These are phyloP conservation scores for Iphiclides podalirius DNA, from an alignment of 2,888 invertebrate genomes.

Conservation along the genomic window DNA sequence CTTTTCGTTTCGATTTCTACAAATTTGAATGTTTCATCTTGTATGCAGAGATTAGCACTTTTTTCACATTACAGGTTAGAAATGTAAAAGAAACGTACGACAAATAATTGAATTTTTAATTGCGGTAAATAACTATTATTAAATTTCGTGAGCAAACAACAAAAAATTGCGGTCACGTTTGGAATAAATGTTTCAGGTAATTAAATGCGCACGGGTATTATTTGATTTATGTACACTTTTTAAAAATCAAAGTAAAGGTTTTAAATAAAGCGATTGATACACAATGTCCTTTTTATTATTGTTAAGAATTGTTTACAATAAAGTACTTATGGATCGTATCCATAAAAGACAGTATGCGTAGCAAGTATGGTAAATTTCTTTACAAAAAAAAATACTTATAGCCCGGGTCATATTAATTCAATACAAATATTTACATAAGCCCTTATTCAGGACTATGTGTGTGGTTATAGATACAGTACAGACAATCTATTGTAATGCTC, in stretches of 20 bases:
- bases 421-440: constrained; percentile 66
- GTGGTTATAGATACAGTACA: constrained; percentile 1
- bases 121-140: too few relatives aligned
- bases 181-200: too few relatives aligned
- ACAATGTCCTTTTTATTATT: constrained; percentile 72
- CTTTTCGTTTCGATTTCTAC: too few relatives aligned
- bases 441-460: constrained; percentile 47
- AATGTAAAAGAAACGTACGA: too few relatives aligned
- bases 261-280: constrained; percentile 50
- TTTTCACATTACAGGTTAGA: too few relatives aligned
- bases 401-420: constrained; percentile 42
- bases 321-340: constrained; percentile 77
- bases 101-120: too few relatives aligned
- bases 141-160: too few relatives aligned
- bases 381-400: constrained; percentile 52
- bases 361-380: constrained; percentile 54
- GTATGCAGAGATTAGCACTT: too few relatives aligned
- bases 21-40: too few relatives aligned
- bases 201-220: too few relatives aligned
- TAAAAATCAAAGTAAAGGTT: constrained; percentile 1
- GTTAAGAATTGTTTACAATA: constrained; percentile 72
- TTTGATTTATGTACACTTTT: too few relatives aligned
- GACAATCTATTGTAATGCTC: constrained; percentile 4
- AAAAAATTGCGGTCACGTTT: too few relatives aligned
- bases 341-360: constrained; percentile 76